Evolutionary conservation across 2,113 vertebrate genomes (phyloP).

Genomic region (Perca fluviatilis): DNA sequence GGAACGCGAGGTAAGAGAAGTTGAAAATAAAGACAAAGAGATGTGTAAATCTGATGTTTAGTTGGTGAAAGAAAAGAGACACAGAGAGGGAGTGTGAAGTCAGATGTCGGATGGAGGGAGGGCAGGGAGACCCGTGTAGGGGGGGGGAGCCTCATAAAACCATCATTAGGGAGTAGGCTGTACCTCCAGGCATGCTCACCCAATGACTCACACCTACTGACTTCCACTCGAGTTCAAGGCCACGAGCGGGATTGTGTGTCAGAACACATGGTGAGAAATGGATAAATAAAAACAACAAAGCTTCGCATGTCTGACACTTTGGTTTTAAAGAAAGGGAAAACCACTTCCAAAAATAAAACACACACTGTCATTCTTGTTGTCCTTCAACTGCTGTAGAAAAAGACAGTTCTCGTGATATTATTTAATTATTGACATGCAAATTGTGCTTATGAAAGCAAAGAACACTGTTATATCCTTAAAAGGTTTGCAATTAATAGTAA

Average conservation of each 20-base stretch:
- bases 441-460: neutral
- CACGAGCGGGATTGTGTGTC: slow-evolving; percentile 15
- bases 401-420: too few relatives aligned
- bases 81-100: slow-evolving; percentile 1
- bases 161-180: slow-evolving; percentile 59
- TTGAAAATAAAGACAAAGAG: slow-evolving; percentile 27
- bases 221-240: slow-evolving; percentile 54
- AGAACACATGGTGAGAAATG: slow-evolving; percentile 24
- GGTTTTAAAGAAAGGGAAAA: slow-evolving; percentile 26
- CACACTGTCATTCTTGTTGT: neutral
- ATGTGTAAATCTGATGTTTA: slow-evolving; percentile 30
- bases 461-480: neutral
- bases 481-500: neutral
- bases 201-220: slow-evolving; percentile 62
- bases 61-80: slow-evolving; percentile 4
- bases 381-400: neutral
- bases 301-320: slow-evolving; percentile 11
- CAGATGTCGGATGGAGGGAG: slow-evolving; percentile 13
- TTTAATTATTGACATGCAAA: neutral
- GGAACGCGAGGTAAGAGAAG: slow-evolving; percentile 15
- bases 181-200: slow-evolving; percentile 56
- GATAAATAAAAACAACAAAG: slow-evolving; percentile 46
- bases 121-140: slow-evolving; percentile 25
- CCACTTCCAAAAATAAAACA: slow-evolving; percentile 21
- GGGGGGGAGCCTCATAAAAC: slow-evolving; percentile 51